Conservation (phyloP, 2,888 invertebrate species). For the Dermolepida albohirtum region DNA sequence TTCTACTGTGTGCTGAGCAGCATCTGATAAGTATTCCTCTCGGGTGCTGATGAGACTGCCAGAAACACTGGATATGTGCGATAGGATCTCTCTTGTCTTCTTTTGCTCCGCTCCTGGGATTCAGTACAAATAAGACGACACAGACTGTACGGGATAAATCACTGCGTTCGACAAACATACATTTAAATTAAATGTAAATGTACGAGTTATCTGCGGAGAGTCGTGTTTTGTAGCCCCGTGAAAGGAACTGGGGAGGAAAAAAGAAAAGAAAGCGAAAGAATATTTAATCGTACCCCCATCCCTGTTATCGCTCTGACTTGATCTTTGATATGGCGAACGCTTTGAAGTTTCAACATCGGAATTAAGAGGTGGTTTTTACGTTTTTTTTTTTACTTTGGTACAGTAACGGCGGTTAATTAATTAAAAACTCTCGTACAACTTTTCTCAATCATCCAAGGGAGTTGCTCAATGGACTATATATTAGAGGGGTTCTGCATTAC, state of each 20-base stretch:
- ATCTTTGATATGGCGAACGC: not conserved
- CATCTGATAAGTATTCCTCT: slow-evolving; percentile 57
- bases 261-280: slow-evolving; percentile 1
- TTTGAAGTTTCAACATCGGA: slow-evolving; percentile 10
- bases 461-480: slow-evolving; percentile 1
- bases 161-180: slow-evolving; percentile 29
- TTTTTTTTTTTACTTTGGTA: not conserved
- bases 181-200: slow-evolving; percentile 30
- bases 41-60: slow-evolving; percentile 52
- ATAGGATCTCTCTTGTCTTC: slow-evolving; percentile 20
- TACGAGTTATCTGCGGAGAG: slow-evolving; percentile 16
- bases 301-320: not conserved
- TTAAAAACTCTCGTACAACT: slow-evolving; percentile 18
- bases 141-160: slow-evolving; percentile 15
- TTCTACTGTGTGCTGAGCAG: slow-evolving; percentile 56
- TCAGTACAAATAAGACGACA: slow-evolving; percentile 16
- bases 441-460: slow-evolving; percentile 3
- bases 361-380: slow-evolving; percentile 4
- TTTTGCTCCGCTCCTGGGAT: slow-evolving; percentile 1
- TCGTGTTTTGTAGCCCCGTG: slow-evolving; percentile 3
- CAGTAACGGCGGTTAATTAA: slow-evolving; percentile 16
- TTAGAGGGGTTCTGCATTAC: slow-evolving; percentile 1
- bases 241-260: not conserved
- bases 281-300: not conserved
- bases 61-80: slow-evolving; percentile 46